A percentile compares a stretch with the other conserved stretches of the same genome.
Evolutionary conservation across 2,888 invertebrate genomes (phyloP).

Genomic region (Phengaris alcon): DNA sequence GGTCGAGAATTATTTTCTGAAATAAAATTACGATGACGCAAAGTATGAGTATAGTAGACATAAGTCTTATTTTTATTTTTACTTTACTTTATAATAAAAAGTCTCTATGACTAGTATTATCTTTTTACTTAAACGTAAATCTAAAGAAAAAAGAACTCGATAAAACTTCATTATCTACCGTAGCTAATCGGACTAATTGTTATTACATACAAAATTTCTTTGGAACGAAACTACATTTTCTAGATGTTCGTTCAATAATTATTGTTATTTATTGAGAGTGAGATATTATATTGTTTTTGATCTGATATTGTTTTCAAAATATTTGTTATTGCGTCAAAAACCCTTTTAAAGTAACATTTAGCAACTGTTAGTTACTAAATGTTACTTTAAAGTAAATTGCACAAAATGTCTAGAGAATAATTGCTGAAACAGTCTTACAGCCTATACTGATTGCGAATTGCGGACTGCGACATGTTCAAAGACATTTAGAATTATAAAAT

Average conservation of each 20-base stretch:
- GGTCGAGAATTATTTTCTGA: not conserved
- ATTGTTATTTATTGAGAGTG: not conserved
- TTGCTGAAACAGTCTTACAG: not conserved
- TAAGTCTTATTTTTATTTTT: not conserved
- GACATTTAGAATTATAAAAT: not conserved
- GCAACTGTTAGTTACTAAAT: too few relatives aligned
- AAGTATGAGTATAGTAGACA: not conserved
- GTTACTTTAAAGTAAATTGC: too few relatives aligned
- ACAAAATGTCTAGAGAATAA: not conserved
- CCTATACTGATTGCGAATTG: not conserved
- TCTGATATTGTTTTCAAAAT: not conserved
- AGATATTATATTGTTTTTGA: not conserved
- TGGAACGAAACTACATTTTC: not conserved
- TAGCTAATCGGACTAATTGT: not conserved
- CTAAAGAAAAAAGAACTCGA: not conserved
- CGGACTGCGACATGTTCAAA: not conserved
- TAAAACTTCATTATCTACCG: not conserved
- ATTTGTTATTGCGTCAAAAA: not conserved
- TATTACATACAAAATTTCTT: not conserved
- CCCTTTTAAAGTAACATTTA: not conserved
- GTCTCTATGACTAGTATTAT: not conserved
- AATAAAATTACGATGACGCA: not conserved
- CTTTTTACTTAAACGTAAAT: not conserved
- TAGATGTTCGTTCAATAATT: not conserved
- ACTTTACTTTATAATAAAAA: not conserved